Base-by-base conservation (phyloP, 2,113 vertebrate genomes). In the Notarius lentiginosus region DNA sequence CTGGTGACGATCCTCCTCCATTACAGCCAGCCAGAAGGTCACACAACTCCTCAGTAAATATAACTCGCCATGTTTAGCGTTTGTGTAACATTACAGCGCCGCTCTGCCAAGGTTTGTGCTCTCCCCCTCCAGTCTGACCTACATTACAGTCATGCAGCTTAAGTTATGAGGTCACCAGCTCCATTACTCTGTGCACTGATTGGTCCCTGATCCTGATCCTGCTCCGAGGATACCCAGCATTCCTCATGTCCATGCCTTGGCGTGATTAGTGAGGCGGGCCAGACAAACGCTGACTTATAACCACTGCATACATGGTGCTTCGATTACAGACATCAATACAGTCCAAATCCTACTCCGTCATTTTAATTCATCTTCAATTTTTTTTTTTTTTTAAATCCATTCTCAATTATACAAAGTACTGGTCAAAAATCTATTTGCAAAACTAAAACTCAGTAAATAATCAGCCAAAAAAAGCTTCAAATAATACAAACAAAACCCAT, bases 141-240 rank as follows among this genome's bases (percentile, higher is more conserved):
- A 24, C 89, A 73, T 86, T 88, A 90, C 90, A 83, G 88, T 90
- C 92, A 90, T 56, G 61, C 76, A 65, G 82, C n/a, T 58, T 56
- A 81, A 94, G 93, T 92, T 91, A 93, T 91, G 92, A 91, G 93
- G 92, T 94, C 93, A 91, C 81, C 65, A 73, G 63, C 90, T 90
- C 87, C 70, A 1, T 81, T 77, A 89, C 79, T 8, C 34, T 81
- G 87, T 92, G 91, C 84, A 85, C 92, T 92, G 91, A 91, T 41
- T 84, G 86, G 77, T 83, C 84, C 55, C 27, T 41, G 66, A 34
- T 55, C 77, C 76, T 86, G 76, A 82, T 55, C 77, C 76, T 88
- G 76, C 84, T 68, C 87, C 79, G 66, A 27, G 60, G 88, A 90
- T 85, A 88, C 87, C 84, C 89, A 90, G 85, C 70, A 90, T 90